These are phyloP conservation scores for Latrodectus hesperus DNA, from an alignment of 2,888 invertebrate genomes.

Conservation along the genomic window DNA sequence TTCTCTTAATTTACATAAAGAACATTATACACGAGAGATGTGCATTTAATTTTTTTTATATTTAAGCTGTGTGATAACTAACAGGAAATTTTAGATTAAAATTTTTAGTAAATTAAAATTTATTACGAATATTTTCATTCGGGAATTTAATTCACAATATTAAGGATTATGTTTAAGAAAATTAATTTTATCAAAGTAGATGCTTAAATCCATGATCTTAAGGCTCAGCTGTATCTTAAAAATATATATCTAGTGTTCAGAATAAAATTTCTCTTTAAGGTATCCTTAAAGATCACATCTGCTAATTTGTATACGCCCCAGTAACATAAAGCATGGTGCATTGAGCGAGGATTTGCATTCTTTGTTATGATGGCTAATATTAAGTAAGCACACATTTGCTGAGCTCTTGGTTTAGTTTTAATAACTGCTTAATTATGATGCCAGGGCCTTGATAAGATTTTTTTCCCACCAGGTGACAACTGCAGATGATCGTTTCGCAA, in stretches of 20 bases:
- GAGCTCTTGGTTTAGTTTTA: conserved; percentile 37
- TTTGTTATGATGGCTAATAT: conserved; percentile 60
- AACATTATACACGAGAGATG: no score
- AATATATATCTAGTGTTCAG: no score
- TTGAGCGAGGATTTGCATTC: conserved; percentile 39
- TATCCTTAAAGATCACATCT: not conserved
- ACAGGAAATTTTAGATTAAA: no score
- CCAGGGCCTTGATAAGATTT: conserved; percentile 31
- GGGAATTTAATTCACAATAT: no score
- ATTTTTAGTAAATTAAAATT: no score
- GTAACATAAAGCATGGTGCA: conserved; percentile 2
- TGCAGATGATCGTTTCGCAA: conserved; percentile 25
- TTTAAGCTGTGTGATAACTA: no score
- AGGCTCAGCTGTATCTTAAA: no score
- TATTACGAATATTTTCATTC: no score
- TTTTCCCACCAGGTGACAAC: conserved; percentile 65
- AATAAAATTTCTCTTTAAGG: not conserved
- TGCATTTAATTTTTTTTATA: no score
- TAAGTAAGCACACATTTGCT: conserved; percentile 61
- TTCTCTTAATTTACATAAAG: no score
- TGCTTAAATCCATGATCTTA: not conserved
- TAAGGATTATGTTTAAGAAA: no score
- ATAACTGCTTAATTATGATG: conserved; percentile 62
- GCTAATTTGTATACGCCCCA: conserved; percentile 9
- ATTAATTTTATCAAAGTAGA: not conserved